A percentile compares a stretch with the other conserved stretches of the same genome.
These are phyloP conservation scores for Sicus ferrugineus DNA, from an alignment of 2,888 invertebrate genomes.

Conservation along the genomic window DNA sequence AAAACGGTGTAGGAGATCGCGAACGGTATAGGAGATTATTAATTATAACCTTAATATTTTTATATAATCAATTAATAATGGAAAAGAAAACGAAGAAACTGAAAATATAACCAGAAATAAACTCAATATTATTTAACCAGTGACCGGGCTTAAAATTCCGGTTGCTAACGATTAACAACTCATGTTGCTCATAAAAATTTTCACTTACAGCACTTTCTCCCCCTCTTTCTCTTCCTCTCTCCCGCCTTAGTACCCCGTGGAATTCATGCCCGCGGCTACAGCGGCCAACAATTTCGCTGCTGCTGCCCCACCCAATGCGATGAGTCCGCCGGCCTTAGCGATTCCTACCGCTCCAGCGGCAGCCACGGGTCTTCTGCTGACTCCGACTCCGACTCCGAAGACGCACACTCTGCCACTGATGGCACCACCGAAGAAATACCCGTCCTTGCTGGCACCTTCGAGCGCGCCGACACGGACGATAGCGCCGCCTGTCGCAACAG, in stretches of 20 bases:
- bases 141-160: no score
- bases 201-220: neutral
- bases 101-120: no score
- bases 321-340: slow-evolving; percentile 51
- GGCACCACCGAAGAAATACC: slow-evolving; percentile 42
- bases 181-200: neutral
- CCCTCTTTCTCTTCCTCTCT: neutral
- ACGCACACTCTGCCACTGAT: slow-evolving; percentile 43
- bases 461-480: slow-evolving; percentile 32
- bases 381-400: slow-evolving; percentile 54
- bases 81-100: no score
- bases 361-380: slow-evolving; percentile 52
- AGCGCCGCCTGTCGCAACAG: slow-evolving; percentile 7
- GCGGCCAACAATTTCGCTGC: slow-evolving; percentile 46
- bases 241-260: slow-evolving; percentile 56
- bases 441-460: slow-evolving; percentile 30
- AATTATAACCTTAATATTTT: no score
- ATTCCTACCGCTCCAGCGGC: slow-evolving; percentile 41
- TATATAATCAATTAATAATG: no score
- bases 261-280: slow-evolving; percentile 51
- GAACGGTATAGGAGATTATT: no score
- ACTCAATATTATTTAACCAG: no score
- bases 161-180: no score
- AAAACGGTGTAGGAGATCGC: no score
- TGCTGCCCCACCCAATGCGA: slow-evolving; percentile 46